Evolutionary conservation across 2,113 vertebrate genomes (phyloP), one percentile per base, ranked within the genome.

Genomic region (Hemicordylus capensis): DNA sequence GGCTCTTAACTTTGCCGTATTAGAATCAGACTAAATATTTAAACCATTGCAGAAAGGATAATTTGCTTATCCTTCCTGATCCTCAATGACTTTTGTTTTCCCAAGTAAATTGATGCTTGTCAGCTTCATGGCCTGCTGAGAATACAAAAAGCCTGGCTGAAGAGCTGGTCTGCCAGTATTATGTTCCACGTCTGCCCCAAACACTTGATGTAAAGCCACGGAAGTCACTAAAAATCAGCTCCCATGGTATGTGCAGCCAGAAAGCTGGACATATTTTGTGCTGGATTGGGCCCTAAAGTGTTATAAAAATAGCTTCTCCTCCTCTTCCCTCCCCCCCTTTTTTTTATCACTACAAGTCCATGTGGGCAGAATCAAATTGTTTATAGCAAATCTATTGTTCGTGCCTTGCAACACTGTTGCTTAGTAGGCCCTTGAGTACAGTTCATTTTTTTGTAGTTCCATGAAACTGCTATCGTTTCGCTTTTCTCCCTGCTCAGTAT

Each of bases 251-350:
- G 80, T 63, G 80, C 31, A 90, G 67, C 69, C 46, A 84, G 90
- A 84, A 85, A 90, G 82, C 51, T 51, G 90, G 76, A 74, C 69
- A 63, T 87, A 85, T 93, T 86, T 90, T 90, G 83, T 87, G 88
- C 78, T 83, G 82, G 91, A 95, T 91, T 95, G 93, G 90, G 85
- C 96, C 94, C 96, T 87, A 24, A 94, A 96, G 96, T 91, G 87
- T 94, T 91, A 93, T 96, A 93, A 97, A 95, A 94, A 93, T 91
- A 91, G 84, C 84, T 92, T 91, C 78, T 94, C 76, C 24, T 61
- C n/a, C 24, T 58, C 42, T 9, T 22, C 31, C 51, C 56, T 59
- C 34, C 31, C 46, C 34, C 39, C 3, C 31, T 82, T 85, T 81
- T 81, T 91, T 91, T 81, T 87, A 76, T 90, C 74, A 88, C 67